Conservation (phyloP, 2,888 invertebrate species). For the Odontocerum albicorne region DNA sequence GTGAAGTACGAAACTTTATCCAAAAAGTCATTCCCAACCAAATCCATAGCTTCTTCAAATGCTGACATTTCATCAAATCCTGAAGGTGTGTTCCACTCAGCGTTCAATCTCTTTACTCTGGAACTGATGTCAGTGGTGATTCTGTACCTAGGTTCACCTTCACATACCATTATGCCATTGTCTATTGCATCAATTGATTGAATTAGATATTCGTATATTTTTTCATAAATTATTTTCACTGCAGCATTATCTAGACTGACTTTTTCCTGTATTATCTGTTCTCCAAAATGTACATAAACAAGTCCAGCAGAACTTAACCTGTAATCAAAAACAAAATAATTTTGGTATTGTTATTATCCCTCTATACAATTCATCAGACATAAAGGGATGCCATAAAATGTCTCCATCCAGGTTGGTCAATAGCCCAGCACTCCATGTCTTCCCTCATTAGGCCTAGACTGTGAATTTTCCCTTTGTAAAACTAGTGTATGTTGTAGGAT, state of each 20-base stretch:
- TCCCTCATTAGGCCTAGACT: no score
- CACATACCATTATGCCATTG: conserved; percentile 88
- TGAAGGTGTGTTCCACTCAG: conserved; percentile 74
- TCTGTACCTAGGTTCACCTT: conserved; percentile 71
- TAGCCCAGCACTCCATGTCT: no score
- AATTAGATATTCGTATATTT: conserved; percentile 84
- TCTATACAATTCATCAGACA: no score
- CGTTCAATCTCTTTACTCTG: conserved; percentile 78
- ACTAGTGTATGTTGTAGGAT: no score
- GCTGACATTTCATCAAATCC: conserved; percentile 55
- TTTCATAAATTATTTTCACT: conserved; percentile 61
- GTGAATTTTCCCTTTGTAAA: no score
- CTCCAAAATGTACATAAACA: conserved; percentile 87
- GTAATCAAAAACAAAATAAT: conserved; percentile 40
- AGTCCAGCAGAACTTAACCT: conserved; percentile 95
- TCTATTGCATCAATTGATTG: conserved; percentile 96
- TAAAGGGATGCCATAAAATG: no score
- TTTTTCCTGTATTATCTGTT: conserved; percentile 69
- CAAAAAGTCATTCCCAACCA: conserved; percentile 80
- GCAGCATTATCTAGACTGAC: conserved; percentile 52
- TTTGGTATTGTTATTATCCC: no score
- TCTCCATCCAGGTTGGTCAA: no score
- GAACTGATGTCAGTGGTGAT: conserved; percentile 79
- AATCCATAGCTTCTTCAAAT: conserved; percentile 76
- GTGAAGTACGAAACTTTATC: conserved; percentile 65